Evolutionary conservation across 1,140 invertebrate species (phyloP).

Genomic region (Sycophaga agraensis): DNA sequence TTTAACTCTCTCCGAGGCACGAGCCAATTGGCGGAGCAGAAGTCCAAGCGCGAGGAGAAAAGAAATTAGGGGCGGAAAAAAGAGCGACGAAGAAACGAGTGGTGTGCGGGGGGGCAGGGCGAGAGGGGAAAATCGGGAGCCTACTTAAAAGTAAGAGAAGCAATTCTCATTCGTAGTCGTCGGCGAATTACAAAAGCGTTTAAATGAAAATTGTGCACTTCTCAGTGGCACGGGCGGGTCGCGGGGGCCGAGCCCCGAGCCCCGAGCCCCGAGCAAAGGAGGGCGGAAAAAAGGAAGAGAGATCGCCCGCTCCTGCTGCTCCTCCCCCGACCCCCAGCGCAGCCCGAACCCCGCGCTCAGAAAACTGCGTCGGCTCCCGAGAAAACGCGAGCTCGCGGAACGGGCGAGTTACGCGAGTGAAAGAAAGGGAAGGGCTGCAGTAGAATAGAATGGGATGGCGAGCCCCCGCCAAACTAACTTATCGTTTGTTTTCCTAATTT

Average conservation of each 20-base stretch:
- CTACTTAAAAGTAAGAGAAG: constrained; percentile 27
- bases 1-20: too few relatives aligned
- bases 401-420: not conserved
- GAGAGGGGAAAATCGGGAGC: not conserved
- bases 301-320: too few relatives aligned
- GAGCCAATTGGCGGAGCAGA: too few relatives aligned
- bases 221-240: constrained; percentile 2
- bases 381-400: not conserved
- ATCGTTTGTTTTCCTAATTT: too few relatives aligned
- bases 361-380: constrained; percentile 1
- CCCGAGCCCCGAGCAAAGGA: not conserved
- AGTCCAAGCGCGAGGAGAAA: too few relatives aligned
- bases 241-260: not conserved
- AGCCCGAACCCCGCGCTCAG: too few relatives aligned
- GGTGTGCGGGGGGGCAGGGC: not conserved
- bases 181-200: constrained; percentile 29
- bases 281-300: not conserved
- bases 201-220: constrained; percentile 31
- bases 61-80: constrained; percentile 8
- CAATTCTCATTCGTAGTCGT: constrained; percentile 28
- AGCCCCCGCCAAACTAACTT: not conserved
- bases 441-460: not conserved
- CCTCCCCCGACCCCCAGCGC: too few relatives aligned
- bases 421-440: not conserved
- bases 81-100: constrained; percentile 7